phyloP scores from a whole-genome alignment of 2,888 invertebrate species.

The Crioceris asparagi region DNA sequence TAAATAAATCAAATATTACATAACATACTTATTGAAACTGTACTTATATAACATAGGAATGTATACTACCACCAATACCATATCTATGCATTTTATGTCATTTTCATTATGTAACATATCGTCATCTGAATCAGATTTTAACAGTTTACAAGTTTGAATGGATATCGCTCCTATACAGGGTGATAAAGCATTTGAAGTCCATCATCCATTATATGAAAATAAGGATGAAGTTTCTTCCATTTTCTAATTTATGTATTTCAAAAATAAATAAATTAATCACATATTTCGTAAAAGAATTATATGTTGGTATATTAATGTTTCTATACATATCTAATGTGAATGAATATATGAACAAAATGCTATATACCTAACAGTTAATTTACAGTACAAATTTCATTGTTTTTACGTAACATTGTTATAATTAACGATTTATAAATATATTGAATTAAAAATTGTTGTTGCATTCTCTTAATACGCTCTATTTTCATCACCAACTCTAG shows the following conservation, averaged over 20 bases:
- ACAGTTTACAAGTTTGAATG: constrained; percentile 13
- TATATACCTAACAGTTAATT: constrained; percentile 29
- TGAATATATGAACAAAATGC: constrained; percentile 28
- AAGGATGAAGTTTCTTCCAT: too few relatives aligned
- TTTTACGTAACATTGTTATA: constrained; percentile 36
- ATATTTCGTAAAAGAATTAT: constrained; percentile 16
- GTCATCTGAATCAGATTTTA: constrained; percentile 20
- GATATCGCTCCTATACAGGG: constrained; percentile 16
- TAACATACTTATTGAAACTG: constrained; percentile 15
- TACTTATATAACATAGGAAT: constrained; percentile 13
- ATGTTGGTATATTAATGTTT: constrained; percentile 26
- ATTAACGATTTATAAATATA: constrained; percentile 36
- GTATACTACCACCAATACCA: constrained; percentile 16
- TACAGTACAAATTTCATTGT: constrained; percentile 35
- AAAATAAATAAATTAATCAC: too few relatives aligned
- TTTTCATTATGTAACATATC: constrained; percentile 21
- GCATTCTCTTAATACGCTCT: background rate
- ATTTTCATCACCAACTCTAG: too few relatives aligned
- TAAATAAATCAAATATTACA: constrained; percentile 14
- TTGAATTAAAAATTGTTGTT: constrained; percentile 22
- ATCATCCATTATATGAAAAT: background rate
- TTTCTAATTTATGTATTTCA: too few relatives aligned
- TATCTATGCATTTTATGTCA: constrained; percentile 15
- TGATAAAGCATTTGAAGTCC: too few relatives aligned
- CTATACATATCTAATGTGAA: constrained; percentile 24